Percentiles rank a stretch among this genome's conserved stretches.
These are phyloP conservation scores for Sussaba pulchella DNA, from an alignment of 2,888 invertebrate genomes.

Conservation along the genomic window DNA sequence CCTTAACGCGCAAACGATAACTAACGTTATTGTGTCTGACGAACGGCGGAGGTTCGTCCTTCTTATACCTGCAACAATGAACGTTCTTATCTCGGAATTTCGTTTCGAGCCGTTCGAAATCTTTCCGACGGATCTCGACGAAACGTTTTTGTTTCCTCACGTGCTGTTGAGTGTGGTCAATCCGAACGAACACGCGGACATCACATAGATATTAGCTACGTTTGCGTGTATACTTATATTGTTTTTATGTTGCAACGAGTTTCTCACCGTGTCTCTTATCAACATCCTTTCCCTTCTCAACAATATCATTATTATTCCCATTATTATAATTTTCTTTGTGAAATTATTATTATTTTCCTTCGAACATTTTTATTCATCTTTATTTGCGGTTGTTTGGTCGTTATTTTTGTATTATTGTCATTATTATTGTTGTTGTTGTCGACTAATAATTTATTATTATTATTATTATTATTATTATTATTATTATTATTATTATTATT, in stretches of 20 bases:
- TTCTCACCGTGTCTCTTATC: not conserved
- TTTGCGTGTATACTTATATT: not conserved
- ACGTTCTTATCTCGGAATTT: constrained; percentile 55
- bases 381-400: too few relatives aligned
- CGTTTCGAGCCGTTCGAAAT: too few relatives aligned
- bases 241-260: constrained; percentile 7
- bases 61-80: constrained; percentile 54
- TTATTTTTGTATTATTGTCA: too few relatives aligned
- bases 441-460: too few relatives aligned
- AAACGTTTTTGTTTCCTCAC: constrained; percentile 14
- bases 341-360: too few relatives aligned
- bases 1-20: constrained; percentile 24
- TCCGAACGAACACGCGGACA: constrained; percentile 45
- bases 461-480: too few relatives aligned
- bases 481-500: too few relatives aligned
- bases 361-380: too few relatives aligned
- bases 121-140: too few relatives aligned
- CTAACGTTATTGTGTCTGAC: constrained; percentile 36
- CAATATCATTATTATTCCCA: not conserved
- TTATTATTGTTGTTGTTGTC: too few relatives aligned
- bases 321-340: too few relatives aligned
- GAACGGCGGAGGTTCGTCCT: constrained; percentile 1
- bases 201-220: too few relatives aligned
- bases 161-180: constrained; percentile 64
- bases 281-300: not conserved